phyloP scores from a whole-genome alignment of 2,888 invertebrate genomes.

The Ophion slaviceki region DNA sequence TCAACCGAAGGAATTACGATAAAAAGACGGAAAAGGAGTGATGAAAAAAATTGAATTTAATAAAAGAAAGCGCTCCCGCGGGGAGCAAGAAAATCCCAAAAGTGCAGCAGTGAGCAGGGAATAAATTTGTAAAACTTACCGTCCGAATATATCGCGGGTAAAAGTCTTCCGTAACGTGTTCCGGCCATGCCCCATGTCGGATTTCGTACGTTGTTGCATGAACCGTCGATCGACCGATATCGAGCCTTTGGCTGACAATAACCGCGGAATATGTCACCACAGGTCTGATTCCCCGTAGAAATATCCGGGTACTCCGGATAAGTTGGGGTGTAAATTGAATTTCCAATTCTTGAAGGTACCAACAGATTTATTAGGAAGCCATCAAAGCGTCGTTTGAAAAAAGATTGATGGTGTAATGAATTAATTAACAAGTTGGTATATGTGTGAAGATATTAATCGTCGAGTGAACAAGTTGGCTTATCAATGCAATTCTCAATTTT shows the following conservation, averaged over 20 bases:
- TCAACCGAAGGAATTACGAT: no score
- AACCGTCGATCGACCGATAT: slow-evolving; percentile 94
- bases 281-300: slow-evolving; percentile 41
- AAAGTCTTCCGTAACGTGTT: slow-evolving; percentile 88
- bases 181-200: slow-evolving; percentile 93
- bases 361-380: not conserved
- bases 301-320: slow-evolving; percentile 7
- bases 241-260: slow-evolving; percentile 84
- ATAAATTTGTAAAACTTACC: slow-evolving; percentile 83
- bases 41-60: not conserved
- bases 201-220: slow-evolving; percentile 95
- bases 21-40: not conserved
- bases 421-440: not conserved
- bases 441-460: no score
- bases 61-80: not conserved
- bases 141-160: slow-evolving; percentile 88
- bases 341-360: not conserved
- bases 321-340: slow-evolving; percentile 12
- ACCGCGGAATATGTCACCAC: slow-evolving; percentile 55
- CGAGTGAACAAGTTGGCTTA: not conserved
- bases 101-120: not conserved
- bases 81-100: not conserved
- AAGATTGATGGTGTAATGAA: not conserved
- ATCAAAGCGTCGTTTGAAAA: not conserved
- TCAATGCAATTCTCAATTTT: not conserved